phyloP scores from a whole-genome alignment of 2,888 invertebrate genomes.

The Operophtera brumata region DNA sequence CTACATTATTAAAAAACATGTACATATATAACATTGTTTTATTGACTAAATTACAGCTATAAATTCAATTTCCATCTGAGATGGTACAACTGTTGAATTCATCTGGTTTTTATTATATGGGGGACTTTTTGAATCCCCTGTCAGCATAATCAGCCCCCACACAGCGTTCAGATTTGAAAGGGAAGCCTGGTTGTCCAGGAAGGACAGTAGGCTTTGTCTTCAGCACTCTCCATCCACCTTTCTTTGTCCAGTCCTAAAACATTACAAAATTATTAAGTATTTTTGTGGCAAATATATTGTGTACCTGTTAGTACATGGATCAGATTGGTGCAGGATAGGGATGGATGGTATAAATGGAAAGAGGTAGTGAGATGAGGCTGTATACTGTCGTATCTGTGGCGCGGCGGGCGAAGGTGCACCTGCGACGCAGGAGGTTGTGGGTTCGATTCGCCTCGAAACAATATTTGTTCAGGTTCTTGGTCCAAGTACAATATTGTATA shows the following conservation, averaged over 20 bases:
- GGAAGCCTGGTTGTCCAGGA: slow-evolving; percentile 87
- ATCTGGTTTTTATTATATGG: slow-evolving; percentile 59
- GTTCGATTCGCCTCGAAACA: too few species aligned
- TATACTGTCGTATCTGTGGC: too few species aligned
- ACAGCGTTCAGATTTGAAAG: slow-evolving; percentile 79
- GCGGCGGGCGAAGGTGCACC: too few species aligned
- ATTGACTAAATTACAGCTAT: slow-evolving; percentile 31
- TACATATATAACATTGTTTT: slow-evolving; percentile 15
- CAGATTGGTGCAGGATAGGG: too few species aligned
- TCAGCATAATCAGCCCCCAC: slow-evolving; percentile 84
- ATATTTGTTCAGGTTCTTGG: too few species aligned
- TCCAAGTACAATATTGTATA: too few species aligned
- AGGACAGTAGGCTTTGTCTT: slow-evolving; percentile 77
- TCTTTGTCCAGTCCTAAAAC: slow-evolving; percentile 87
- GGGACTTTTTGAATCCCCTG: slow-evolving; percentile 85
- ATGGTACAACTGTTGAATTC: slow-evolving; percentile 1
- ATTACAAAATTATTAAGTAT: background rate
- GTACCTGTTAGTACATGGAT: too few species aligned
- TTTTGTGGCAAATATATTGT: background rate
- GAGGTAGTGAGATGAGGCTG: too few species aligned
- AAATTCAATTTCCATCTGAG: slow-evolving; percentile 23
- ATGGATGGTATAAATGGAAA: too few species aligned
- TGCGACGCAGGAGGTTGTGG: too few species aligned
- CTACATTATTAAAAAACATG: slow-evolving; percentile 21
- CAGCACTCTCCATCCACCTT: slow-evolving; percentile 86